Conservation (phyloP, 2,797 vertebrate species). For the Champsocephalus gunnari region DNA sequence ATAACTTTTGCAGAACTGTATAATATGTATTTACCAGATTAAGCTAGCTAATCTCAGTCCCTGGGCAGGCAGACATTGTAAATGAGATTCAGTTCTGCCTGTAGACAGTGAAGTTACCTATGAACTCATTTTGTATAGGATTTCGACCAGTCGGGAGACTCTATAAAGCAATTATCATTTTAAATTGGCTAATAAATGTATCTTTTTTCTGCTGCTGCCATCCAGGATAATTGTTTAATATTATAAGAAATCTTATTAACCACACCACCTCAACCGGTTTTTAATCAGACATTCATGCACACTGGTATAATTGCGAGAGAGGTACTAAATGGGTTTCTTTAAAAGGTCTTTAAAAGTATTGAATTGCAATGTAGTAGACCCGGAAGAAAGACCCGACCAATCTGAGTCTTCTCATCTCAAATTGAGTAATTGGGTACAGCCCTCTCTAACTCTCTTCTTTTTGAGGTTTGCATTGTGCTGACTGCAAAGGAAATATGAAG, state of each 20-base stretch:
- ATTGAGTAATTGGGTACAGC: not conserved
- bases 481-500: slow-evolving; percentile 24
- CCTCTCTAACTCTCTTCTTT: not conserved
- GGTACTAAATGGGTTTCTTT: not conserved
- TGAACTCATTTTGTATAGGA: no score
- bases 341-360: not conserved
- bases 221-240: not conserved
- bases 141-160: no score
- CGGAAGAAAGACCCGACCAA: not conserved
- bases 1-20: no score
- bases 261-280: not conserved
- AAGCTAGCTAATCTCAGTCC: no score
- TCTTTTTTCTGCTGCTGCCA: not conserved
- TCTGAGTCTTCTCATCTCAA: not conserved
- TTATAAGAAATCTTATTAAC: not conserved
- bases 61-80: no score
- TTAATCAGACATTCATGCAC: not conserved
- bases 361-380: not conserved
- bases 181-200: no score
- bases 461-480: not conserved
- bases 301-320: not conserved
- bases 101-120: no score
- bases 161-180: no score
- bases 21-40: no score
- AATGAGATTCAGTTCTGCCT: no score